phyloP scores from a whole-genome alignment of 2,888 invertebrate species.

The Spisula subtruncata region DNA sequence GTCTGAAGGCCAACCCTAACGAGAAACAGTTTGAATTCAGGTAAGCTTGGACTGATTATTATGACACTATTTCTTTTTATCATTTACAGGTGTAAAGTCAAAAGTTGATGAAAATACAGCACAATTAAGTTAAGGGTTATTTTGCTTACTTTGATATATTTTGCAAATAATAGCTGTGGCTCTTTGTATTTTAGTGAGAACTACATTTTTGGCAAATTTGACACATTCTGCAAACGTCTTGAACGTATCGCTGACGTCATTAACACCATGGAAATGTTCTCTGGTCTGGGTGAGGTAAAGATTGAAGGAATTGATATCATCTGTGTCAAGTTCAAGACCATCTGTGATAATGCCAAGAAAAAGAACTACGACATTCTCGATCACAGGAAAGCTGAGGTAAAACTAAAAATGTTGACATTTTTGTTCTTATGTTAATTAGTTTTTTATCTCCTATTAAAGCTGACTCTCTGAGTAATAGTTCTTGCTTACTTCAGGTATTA shows the following conservation, averaged over 20 bases:
- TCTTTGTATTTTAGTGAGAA: conserved; percentile 92
- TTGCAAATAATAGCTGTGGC: no score
- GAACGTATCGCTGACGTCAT: conserved; percentile 96
- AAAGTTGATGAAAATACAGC: no score
- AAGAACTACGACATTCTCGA: conserved; percentile 97
- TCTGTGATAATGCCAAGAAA: conserved; percentile 94
- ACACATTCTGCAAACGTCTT: conserved; percentile 96
- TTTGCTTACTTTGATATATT: no score
- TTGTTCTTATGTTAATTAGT: neutral
- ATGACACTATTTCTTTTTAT: no score
- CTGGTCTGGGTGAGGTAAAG: conserved; percentile 91
- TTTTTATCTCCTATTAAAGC: no score
- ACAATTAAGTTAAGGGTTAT: no score
- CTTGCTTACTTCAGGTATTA: no score
- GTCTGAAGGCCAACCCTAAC: conserved; percentile 91
- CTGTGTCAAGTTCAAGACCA: conserved; percentile 94
- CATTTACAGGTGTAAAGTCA: neutral
- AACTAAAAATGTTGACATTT: neutral
- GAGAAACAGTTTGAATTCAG: conserved; percentile 95
- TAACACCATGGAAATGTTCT: conserved; percentile 95
- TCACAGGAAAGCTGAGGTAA: conserved; percentile 93
- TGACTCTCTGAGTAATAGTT: no score
- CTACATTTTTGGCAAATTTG: conserved; percentile 98
- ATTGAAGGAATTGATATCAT: conserved; percentile 89
- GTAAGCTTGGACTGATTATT: conserved; percentile 77